These are phyloP conservation scores for Echinometra lucunter DNA, from an alignment of 53 echinoderm and acorn worm genomes.

Conservation along the genomic window DNA sequence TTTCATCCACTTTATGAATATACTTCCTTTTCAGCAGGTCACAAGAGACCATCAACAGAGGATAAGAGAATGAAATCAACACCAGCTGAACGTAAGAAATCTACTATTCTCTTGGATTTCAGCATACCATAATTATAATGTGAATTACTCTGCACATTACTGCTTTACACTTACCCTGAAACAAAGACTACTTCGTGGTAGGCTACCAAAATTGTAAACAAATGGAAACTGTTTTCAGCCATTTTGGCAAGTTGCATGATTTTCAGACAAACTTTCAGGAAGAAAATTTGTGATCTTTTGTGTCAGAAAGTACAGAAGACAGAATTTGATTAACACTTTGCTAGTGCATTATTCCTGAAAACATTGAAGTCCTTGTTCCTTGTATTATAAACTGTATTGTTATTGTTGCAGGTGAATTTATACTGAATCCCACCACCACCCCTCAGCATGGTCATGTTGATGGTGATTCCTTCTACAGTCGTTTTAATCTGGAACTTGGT, in stretches of 20 bases:
- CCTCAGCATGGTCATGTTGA: constrained; percentile 31
- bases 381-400: background rate
- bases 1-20: background rate
- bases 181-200: too few species aligned
- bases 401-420: constrained; percentile 79
- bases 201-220: too few species aligned
- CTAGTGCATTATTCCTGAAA: background rate
- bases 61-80: constrained; percentile 20
- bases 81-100: constrained; percentile 58
- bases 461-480: constrained; percentile 4
- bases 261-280: too few species aligned
- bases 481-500: constrained; percentile 86
- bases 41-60: constrained; percentile 3
- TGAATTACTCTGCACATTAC: background rate
- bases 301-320: background rate
- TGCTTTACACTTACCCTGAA: background rate
- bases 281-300: background rate
- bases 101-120: background rate
- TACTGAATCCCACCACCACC: constrained; percentile 76
- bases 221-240: too few species aligned
- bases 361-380: background rate
- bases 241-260: too few species aligned
- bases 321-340: background rate
- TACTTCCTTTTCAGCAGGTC: background rate
- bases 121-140: background rate